These are phyloP conservation scores for Rhegmatorhina hoffmannsi DNA, from an alignment of 2,113 vertebrate species.

Conservation along the genomic window DNA sequence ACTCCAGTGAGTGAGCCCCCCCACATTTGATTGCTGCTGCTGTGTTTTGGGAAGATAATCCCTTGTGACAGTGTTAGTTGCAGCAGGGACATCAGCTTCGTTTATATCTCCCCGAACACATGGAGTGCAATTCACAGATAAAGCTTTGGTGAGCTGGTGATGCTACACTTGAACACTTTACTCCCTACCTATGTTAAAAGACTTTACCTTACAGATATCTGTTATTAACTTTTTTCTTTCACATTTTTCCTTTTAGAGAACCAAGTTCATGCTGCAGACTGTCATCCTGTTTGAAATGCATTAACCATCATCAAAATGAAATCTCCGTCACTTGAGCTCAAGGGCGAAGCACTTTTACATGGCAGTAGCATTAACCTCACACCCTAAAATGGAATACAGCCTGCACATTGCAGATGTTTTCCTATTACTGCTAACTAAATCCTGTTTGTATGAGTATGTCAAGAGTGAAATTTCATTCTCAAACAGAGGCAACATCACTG, in stretches of 20 bases:
- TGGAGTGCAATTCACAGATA: not conserved
- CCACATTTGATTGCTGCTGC: not conserved
- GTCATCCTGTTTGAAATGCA: not conserved
- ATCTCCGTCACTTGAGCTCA: not conserved
- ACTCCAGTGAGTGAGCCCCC: not conserved
- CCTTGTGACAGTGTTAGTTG: not conserved
- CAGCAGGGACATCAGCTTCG: not conserved
- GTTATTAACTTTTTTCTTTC: not conserved
- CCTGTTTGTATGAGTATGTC: not conserved
- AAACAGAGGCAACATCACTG: fast-evolving
- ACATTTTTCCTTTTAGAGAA: not conserved
- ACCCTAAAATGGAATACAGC: not conserved
- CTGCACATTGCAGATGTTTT: not conserved
- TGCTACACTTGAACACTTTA: not conserved
- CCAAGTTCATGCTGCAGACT: not conserved
- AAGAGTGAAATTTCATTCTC: not conserved
- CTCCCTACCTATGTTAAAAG: not conserved
- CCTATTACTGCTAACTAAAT: not conserved
- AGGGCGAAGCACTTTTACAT: not conserved
- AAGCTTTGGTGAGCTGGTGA: not conserved
- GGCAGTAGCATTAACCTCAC: not conserved
- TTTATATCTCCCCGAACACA: not conserved
- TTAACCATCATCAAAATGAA: not conserved
- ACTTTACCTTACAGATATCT: not conserved
- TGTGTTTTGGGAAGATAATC: not conserved